Evolutionary conservation across 2,888 invertebrate species (phyloP).

Genomic region (Drosophila anomalata): DNA sequence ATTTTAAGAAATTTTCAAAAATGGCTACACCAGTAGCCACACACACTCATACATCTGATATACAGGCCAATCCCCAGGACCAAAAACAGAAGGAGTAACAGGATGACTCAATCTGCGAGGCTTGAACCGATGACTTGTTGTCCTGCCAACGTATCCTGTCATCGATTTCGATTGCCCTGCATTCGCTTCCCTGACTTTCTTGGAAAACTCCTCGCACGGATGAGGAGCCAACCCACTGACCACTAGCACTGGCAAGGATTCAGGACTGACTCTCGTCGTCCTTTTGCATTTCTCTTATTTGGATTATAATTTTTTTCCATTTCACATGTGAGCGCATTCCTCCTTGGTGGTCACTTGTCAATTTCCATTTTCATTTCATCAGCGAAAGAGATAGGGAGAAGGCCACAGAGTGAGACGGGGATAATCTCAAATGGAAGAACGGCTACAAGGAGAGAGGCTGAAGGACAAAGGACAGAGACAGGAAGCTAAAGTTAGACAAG

Average conservation of each 20-base stretch:
- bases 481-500: slow-evolving; percentile 18
- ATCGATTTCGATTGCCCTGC: slow-evolving; percentile 63
- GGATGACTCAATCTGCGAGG: slow-evolving; percentile 42
- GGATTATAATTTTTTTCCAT: slow-evolving; percentile 81
- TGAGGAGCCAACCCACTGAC: background rate
- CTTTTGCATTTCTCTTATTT: slow-evolving; percentile 75
- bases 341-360: slow-evolving; percentile 67
- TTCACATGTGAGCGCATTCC: slow-evolving; percentile 81
- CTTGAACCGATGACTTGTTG: slow-evolving; percentile 47
- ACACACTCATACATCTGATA: background rate
- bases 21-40: slow-evolving; percentile 35
- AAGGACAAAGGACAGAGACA: no score
- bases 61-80: background rate
- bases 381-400: slow-evolving; percentile 1
- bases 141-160: slow-evolving; percentile 70
- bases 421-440: slow-evolving; percentile 20
- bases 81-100: slow-evolving; percentile 9
- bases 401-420: slow-evolving; percentile 7
- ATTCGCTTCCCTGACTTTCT: slow-evolving; percentile 19
- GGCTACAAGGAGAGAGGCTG: background rate
- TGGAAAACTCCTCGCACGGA: background rate
- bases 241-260: background rate
- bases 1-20: slow-evolving; percentile 81
- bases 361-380: slow-evolving; percentile 61
- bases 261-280: slow-evolving; percentile 15